Percentiles rank a stretch among this genome's conserved stretches.
Evolutionary conservation across 1,140 invertebrate species (phyloP).

Genomic region (Drosophila navojoa): DNA sequence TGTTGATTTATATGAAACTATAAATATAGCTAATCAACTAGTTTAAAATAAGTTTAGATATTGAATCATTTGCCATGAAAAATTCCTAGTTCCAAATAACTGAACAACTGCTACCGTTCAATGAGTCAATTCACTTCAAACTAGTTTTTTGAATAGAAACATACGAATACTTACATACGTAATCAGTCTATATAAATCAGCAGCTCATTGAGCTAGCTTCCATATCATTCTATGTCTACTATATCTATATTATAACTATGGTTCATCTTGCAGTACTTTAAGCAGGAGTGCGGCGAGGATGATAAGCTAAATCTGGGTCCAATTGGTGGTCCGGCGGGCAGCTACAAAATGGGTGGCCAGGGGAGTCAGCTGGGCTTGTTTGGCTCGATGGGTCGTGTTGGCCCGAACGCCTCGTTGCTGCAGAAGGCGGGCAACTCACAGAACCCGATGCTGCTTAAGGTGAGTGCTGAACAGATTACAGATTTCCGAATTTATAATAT

Average conservation of each 20-base stretch:
- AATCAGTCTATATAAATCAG: too few relatives aligned
- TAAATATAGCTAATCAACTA: too few relatives aligned
- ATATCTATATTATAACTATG: too few relatives aligned
- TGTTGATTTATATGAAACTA: too few relatives aligned
- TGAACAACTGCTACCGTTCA: too few relatives aligned
- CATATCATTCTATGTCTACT: too few relatives aligned
- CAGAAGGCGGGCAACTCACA: constrained; percentile 75
- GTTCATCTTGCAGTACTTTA: constrained; percentile 62
- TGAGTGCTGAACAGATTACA: constrained; percentile 76
- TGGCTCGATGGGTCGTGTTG: constrained; percentile 46
- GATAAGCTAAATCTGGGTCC: constrained; percentile 85
- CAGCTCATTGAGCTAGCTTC: neutral
- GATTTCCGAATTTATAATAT: neutral
- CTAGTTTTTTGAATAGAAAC: too few relatives aligned
- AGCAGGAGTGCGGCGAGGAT: constrained; percentile 89
- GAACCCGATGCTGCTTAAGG: constrained; percentile 90
- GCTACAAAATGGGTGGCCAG: constrained; percentile 63
- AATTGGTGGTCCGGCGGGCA: constrained; percentile 48
- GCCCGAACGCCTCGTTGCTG: constrained; percentile 36
- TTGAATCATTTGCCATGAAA: too few relatives aligned
- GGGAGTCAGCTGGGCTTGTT: constrained; percentile 54
- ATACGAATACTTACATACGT: too few relatives aligned
- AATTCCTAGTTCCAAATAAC: too few relatives aligned
- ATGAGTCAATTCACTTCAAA: too few relatives aligned
- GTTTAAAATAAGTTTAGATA: too few relatives aligned